Base-by-base conservation (phyloP, 2,888 invertebrate genomes). In the Rugalucina vietnamica region DNA sequence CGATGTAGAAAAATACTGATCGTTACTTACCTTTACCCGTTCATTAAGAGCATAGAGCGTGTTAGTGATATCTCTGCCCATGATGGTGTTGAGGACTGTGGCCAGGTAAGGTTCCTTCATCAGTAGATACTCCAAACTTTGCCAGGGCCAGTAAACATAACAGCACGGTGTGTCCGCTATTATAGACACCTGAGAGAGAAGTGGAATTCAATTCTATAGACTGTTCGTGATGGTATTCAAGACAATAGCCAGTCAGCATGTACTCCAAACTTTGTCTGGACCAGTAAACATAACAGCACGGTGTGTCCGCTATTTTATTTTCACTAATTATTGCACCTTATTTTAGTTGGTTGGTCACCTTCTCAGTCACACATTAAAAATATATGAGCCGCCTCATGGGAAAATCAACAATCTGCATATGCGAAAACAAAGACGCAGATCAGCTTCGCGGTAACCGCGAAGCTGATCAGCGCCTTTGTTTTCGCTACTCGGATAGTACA, bases 31-130 rank as follows among this genome's bases (percentile, higher is more conserved):
- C 79, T 79, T 86, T 34, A 96, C 96, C 96, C 97, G 97, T 92
- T 97, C 97, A 93, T 98, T 98, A 97, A 98, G 97, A 18, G 97
- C 97, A 91, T 98, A 98, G n/a, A 98, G 95, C 94, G 98, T 98
- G 21, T 97, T 97, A 18, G 98, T 97, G 81, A 98, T 97, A 93
- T 98, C 98, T 81, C 97, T 95, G 0, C 97, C 97, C 86, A 98
- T 97, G 70, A 98, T 95, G 1, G 97, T 97, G 0, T 97, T 97
- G 75, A 98, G 96, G 50, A 98, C 97, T 71, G 96, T 97, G 0
- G 97, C 97, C 69, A 98, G 95, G 94, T 97, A 97, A 0, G 97
- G 97, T 95, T 98, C 98, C 94, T 98, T 98, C 2, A 97, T 97
- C 92, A 98, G 97, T 72, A 98, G 95, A 94, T 98, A 98, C 93